Conservation (phyloP, 2,888 invertebrate genomes). For the Macropis europaea region DNA sequence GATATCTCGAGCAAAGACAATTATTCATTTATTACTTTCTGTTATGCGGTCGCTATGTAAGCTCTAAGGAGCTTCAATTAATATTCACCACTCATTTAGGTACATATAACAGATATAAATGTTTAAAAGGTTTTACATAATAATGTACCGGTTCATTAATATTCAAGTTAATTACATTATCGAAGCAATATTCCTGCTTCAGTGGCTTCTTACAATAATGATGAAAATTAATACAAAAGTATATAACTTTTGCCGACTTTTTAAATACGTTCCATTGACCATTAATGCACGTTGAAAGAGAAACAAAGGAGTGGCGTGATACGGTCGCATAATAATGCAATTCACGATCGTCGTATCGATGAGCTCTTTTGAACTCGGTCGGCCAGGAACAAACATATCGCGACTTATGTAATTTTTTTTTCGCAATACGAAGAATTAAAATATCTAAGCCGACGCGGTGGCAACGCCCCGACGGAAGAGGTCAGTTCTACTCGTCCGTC, state of each 20-base stretch:
- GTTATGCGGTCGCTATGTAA: too few relatives aligned
- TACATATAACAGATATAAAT: too few relatives aligned
- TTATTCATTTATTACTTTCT: too few relatives aligned
- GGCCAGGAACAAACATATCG: conserved; percentile 12
- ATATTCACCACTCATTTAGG: too few relatives aligned
- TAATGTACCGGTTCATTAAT: neutral
- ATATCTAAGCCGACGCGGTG: neutral
- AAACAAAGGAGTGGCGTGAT: conserved; percentile 39
- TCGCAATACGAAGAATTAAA: neutral
- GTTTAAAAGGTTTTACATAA: too few relatives aligned
- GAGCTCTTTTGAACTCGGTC: conserved; percentile 24
- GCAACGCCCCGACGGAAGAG: neutral
- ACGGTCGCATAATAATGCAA: conserved; percentile 1
- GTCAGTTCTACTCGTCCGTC: neutral
- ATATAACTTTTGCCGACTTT: neutral
- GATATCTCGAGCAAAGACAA: too few relatives aligned
- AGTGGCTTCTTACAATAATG: neutral
- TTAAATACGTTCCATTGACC: neutral
- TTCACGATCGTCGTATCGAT: conserved; percentile 10
- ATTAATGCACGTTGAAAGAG: conserved; percentile 24
- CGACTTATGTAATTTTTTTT: conserved; percentile 25
- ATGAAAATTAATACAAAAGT: neutral
- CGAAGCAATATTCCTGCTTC: neutral
- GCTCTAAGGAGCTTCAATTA: too few relatives aligned
- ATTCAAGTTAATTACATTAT: neutral